A percentile compares a stretch with the other conserved stretches of the same genome.
These are phyloP conservation scores for Dolomedes plantarius DNA, from an alignment of 2,888 invertebrate species.

Conservation along the genomic window DNA sequence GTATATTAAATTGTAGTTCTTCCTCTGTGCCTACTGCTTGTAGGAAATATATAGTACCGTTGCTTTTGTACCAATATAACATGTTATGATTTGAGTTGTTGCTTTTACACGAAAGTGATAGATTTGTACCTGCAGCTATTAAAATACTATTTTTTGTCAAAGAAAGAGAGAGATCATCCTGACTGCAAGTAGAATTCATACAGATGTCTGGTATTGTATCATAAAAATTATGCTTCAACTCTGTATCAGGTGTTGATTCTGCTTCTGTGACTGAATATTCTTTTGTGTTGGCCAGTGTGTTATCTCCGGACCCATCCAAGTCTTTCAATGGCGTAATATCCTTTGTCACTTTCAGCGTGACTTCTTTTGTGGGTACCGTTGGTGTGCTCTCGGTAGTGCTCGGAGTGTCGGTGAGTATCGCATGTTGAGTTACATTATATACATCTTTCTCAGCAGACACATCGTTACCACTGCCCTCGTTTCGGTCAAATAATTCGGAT, in stretches of 20 bases:
- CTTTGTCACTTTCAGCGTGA: neutral
- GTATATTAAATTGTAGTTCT: slow-evolving; percentile 26
- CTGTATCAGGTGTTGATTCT: neutral
- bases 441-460: neutral
- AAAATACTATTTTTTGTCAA: neutral
- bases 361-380: neutral
- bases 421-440: neutral
- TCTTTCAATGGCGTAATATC: neutral
- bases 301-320: slow-evolving; percentile 38
- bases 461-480: slow-evolving; percentile 26
- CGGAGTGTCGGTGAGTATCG: no score
- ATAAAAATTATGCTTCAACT: neutral
- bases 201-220: neutral
- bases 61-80: slow-evolving; percentile 29
- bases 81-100: neutral
- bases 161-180: neutral
- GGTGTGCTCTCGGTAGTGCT: neutral
- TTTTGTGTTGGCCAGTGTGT: neutral
- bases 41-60: slow-evolving; percentile 19
- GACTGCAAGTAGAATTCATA: neutral
- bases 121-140: slow-evolving; percentile 30
- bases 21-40: neutral
- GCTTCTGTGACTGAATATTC: neutral
- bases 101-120: neutral
- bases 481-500: neutral